Conservation (phyloP, 2,797 vertebrate species). For the Anomalospiza imberbis region DNA sequence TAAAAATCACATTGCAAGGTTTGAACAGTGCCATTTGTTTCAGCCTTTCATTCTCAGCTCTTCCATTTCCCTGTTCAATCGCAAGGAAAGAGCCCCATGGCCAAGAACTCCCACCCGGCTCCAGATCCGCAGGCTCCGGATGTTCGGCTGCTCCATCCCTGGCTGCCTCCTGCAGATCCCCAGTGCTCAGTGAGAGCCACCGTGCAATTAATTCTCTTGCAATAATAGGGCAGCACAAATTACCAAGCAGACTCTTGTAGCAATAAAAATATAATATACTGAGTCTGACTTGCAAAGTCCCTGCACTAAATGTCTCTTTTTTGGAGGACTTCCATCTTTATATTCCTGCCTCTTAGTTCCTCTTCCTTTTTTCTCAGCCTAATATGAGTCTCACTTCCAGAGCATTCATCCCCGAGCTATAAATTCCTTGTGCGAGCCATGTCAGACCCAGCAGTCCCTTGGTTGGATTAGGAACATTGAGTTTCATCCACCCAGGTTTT, state of each 20-base stretch:
- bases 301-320: background rate
- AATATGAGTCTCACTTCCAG: background rate
- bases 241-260: conserved; percentile 41
- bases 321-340: conserved; percentile 27
- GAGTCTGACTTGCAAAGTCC: conserved; percentile 15
- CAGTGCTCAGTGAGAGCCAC: background rate
- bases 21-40: background rate
- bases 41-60: background rate
- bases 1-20: background rate
- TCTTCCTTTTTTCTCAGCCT: background rate
- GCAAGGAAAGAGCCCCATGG: background rate
- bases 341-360: background rate
- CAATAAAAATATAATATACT: conserved; percentile 33
- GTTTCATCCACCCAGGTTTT: background rate
- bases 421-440: background rate
- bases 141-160: background rate
- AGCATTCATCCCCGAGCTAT: background rate
- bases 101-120: background rate
- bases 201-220: conserved; percentile 33
- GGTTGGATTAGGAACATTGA: background rate
- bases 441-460: background rate
- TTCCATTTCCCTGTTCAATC: background rate
- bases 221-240: conserved; percentile 45
- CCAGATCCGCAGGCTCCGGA: background rate
- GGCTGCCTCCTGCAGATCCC: background rate